Base-by-base conservation (phyloP, 92 coral and sea anemone species). In the Porites cylindrica region DNA sequence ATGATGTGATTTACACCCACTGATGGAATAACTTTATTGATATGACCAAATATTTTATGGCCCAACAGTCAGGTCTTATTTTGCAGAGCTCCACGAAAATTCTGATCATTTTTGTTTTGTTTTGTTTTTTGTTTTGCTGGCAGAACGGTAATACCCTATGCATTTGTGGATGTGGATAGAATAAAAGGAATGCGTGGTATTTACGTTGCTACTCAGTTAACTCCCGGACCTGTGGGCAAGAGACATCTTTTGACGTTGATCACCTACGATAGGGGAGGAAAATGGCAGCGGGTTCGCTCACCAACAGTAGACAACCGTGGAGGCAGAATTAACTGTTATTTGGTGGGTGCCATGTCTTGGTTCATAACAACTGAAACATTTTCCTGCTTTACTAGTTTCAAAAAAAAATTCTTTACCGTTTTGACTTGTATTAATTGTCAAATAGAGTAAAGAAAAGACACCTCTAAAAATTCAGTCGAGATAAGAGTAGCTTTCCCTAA, bases 141-240 rank as follows among this genome's bases (percentile, higher is more conserved):
- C 79, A 97, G 99, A 86, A 24, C 83, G 38, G 89, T 85, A 11
- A 94, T 97, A 7, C 91, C 91, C 13, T 96, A 93, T 66, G 96
- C 98, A 14, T 97, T 97, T 87, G 99, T 97, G 18, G 99, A 97
- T 79, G 91, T 97, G 62, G 92, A 91, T 63, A 90, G 70, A 76
- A 84, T 97, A 18, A 63, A 82, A 47, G 86, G 93, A 8, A 77
- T 94, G 85, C 90, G 96, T 18, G 96, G 95, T 23, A 93, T 94
- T 16, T 97, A 97, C 66, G 67, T 96, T 50, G 99, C 99, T 19
- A 97, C 99, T 1, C 99, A 97, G 73, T 85, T 97, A 29, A 97
- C 99, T 0, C 96, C 95, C n/a, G 99, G 99, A 3, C 99, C 98
- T 10, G 99, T 97, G 1, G 99, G 99, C 1, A 86, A 94, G 58